phyloP scores from a whole-genome alignment of 2,888 invertebrate species.

The Congeria kusceri region DNA sequence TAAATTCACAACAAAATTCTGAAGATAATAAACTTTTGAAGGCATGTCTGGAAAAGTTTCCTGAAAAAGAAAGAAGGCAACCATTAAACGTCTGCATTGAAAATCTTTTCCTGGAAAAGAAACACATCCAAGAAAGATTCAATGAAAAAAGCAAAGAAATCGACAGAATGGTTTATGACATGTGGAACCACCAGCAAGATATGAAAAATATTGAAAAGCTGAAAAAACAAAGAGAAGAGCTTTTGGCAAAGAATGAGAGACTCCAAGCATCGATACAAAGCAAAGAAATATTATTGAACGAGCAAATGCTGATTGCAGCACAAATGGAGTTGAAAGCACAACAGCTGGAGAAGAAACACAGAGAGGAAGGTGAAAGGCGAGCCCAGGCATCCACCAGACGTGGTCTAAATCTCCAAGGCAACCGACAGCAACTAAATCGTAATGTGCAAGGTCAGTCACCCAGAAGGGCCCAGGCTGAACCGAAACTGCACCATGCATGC shows the following conservation, averaged over 20 bases:
- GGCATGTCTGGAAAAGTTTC: conserved; percentile 33
- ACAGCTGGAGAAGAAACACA: conserved; percentile 26
- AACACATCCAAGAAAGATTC: conserved; percentile 28
- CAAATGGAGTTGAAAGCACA: conserved; percentile 30
- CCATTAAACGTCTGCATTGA: conserved; percentile 50
- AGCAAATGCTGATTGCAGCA: background rate
- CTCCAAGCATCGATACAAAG: conserved; percentile 30
- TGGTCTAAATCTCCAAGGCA: too few species aligned
- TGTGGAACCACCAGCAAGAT: conserved; percentile 54
- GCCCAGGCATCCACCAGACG: too few species aligned
- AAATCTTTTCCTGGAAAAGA: conserved; percentile 35
- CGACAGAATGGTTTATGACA: conserved; percentile 59
- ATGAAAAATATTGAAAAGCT: conserved; percentile 58
- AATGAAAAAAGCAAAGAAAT: conserved; percentile 49
- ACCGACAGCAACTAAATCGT: too few species aligned
- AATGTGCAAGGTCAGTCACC: too few species aligned
- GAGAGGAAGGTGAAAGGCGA: too few species aligned
- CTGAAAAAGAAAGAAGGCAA: conserved; percentile 45
- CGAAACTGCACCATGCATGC: too few species aligned
- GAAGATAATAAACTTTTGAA: conserved; percentile 39
- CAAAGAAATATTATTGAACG: conserved; percentile 14
- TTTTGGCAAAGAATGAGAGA: conserved; percentile 38
- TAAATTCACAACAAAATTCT: conserved; percentile 23
- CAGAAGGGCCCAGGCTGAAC: too few species aligned
- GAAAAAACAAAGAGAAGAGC: conserved; percentile 24